Percentiles rank a stretch among this genome's conserved stretches.
These are phyloP conservation scores for Myotis lucifugus DNA, from an alignment of 2,113 vertebrate genomes.

Conservation along the genomic window DNA sequence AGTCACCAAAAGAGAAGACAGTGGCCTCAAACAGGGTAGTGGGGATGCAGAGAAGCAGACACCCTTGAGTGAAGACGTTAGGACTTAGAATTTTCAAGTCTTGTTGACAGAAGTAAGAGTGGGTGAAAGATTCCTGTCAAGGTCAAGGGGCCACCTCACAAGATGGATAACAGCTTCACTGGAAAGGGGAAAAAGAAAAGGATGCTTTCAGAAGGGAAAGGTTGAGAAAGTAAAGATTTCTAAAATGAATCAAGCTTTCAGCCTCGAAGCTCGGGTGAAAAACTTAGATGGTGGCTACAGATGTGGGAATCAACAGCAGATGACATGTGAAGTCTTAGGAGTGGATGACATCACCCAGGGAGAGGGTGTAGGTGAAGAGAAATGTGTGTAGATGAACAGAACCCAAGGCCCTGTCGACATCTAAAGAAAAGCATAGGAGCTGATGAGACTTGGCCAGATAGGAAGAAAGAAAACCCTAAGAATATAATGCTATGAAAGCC, in stretches of 20 bases:
- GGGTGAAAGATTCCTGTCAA: neutral
- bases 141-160: neutral
- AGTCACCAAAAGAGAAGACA: neutral
- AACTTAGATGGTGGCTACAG: neutral
- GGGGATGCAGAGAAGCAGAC: neutral
- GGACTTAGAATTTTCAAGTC: neutral
- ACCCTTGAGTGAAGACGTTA: neutral
- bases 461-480: neutral
- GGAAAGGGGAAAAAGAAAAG: neutral
- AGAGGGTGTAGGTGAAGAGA: neutral
- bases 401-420: neutral
- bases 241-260: neutral
- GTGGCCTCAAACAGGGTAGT: neutral
- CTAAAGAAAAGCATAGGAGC: neutral
- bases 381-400: neutral
- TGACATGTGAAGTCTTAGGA: neutral
- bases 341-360: neutral
- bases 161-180: neutral
- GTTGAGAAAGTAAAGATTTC: neutral
- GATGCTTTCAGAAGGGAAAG: neutral
- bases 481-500: neutral
- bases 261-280: neutral
- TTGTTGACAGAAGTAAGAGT: neutral
- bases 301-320: neutral
- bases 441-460: neutral